Base-by-base conservation (phyloP, 2,888 invertebrate genomes). In the Sinelater perroti region DNA sequence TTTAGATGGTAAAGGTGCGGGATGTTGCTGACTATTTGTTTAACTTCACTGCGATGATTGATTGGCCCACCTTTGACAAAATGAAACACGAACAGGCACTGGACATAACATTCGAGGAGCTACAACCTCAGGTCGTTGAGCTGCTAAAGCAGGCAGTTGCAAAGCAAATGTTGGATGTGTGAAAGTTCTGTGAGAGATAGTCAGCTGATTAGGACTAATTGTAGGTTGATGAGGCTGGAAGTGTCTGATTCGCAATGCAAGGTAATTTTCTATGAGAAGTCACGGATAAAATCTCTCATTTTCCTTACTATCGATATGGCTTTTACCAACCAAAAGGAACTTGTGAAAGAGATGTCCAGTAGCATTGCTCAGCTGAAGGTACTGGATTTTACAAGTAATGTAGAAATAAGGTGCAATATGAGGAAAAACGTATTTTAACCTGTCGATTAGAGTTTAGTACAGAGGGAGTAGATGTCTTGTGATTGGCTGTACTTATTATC, bases 71-170 rank as follows among this genome's bases (percentile, higher is more conserved):
- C 46, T 78, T 77, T 63, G 73, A 75, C 51, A 45, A 64, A 8
- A 74, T 78, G 64, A 69, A 73, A 53, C 52, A 52, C 2, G 74
- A 74, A 33, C 78, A 78, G 59, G 67, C 63, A 44, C 62, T 78
- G 24, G 78, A 78, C 59, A 76, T 78, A 38, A 68, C 71, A 59
- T 78, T 72, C 60, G 67, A 67, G 33, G 78, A 78, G 64, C 72
- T 78, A 49, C 72, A 72, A 53, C 64, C 67, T 5, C 74, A 77
- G 61, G 61, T 78, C 26, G 62, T 77, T 3, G 77, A 77, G 59
- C 66, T 78, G 67, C 62, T 78, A 13, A 65, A 70, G 21, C 72
- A 73, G 56, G 65, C 69, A 38, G 57, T 64, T 11, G 67, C 60
- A 36, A 70, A 65, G 31, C 58, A 70, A 49, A 65, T 67, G 69